These are phyloP conservation scores for Serripes groenlandicus DNA, from an alignment of 2,888 invertebrate species.

Conservation along the genomic window DNA sequence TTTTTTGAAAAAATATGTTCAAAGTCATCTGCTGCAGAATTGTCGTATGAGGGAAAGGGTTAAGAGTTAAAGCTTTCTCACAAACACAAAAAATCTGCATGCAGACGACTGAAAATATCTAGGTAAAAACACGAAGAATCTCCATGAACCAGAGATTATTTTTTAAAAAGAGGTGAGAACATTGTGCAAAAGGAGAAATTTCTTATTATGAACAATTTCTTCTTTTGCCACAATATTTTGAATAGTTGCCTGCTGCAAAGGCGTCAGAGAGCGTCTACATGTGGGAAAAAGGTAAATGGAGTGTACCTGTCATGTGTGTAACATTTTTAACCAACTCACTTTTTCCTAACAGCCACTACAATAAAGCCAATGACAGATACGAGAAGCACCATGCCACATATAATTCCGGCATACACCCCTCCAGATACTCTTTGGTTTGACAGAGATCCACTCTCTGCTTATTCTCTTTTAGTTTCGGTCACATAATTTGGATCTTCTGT, in stretches of 20 bases:
- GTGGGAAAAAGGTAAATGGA: background rate
- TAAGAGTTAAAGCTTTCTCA: too few species aligned
- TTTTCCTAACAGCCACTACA: slow-evolving; percentile 69
- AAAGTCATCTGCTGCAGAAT: too few species aligned
- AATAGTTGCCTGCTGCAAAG: background rate
- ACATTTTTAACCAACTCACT: slow-evolving; percentile 37
- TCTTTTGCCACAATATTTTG: background rate
- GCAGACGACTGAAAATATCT: too few species aligned
- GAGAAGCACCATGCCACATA: slow-evolving; percentile 70
- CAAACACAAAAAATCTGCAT: too few species aligned
- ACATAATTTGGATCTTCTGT: slow-evolving; percentile 50
- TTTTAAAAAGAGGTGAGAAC: background rate
- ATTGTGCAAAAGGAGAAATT: background rate
- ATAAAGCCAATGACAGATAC: slow-evolving; percentile 61
- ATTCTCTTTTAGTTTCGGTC: background rate
- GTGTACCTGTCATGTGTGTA: background rate
- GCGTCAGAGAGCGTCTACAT: too few species aligned
- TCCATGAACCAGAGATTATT: too few species aligned
- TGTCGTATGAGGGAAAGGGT: too few species aligned
- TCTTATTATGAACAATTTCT: background rate
- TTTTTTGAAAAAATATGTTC: too few species aligned
- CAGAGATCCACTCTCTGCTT: background rate
- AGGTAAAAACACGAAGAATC: too few species aligned
- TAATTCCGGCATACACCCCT: slow-evolving; percentile 74
- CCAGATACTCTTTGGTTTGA: slow-evolving; percentile 55